phyloP scores from a whole-genome alignment of 2,113 vertebrate species.

The Odocoileus hemionus region DNA sequence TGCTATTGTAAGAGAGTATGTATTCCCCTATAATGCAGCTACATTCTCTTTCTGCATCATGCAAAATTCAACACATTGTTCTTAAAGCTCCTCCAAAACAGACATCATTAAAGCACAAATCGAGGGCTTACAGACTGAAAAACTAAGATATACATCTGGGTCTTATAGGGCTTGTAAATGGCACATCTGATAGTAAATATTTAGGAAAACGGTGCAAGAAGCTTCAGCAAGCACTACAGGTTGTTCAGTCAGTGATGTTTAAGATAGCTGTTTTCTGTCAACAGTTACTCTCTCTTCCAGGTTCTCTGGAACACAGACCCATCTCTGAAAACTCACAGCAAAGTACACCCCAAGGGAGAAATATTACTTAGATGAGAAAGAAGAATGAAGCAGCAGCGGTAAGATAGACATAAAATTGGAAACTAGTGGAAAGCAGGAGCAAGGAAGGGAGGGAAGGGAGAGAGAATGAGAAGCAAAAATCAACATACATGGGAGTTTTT shows the following conservation, averaged over 20 bases:
- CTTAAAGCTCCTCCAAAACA: neutral
- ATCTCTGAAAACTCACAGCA: neutral
- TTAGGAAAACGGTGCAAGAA: neutral
- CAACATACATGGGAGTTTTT: accelerated
- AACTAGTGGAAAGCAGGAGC: neutral
- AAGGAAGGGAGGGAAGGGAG: neutral
- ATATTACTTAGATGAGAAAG: neutral
- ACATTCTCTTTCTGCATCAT: neutral
- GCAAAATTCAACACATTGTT: neutral
- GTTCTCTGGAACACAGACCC: neutral
- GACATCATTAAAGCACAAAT: conserved; percentile 5
- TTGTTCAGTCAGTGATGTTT: neutral
- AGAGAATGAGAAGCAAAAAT: neutral
- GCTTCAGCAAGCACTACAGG: neutral
- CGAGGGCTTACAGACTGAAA: neutral
- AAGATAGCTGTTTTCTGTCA: neutral
- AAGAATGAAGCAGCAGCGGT: accelerated
- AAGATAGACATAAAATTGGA: neutral
- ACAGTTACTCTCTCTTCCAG: neutral
- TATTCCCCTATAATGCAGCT: neutral
- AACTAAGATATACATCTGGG: neutral
- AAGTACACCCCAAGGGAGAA: neutral
- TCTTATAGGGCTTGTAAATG: neutral
- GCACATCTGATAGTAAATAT: neutral
- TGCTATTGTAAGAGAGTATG: neutral